Evolutionary conservation across 2,797 vertebrate genomes (phyloP).

Genomic region (Tiaroga cobitis): DNA sequence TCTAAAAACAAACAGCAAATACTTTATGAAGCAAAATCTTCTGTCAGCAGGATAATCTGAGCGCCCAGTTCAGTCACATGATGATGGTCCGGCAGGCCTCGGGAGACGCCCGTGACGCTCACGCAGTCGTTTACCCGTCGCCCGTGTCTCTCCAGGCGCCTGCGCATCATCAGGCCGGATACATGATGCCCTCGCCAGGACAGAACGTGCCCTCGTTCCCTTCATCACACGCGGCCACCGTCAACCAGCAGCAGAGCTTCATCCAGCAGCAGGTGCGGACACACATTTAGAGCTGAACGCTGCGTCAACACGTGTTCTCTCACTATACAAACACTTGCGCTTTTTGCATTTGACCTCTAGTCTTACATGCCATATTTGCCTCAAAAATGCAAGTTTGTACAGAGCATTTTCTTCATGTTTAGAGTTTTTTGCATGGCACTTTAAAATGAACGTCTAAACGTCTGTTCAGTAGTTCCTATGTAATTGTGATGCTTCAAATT

Average conservation of each 20-base stretch:
- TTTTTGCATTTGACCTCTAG: background rate
- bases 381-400: too few relatives aligned
- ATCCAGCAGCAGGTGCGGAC: slow-evolving; percentile 88
- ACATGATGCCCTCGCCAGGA: slow-evolving; percentile 81
- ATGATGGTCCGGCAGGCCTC: slow-evolving; percentile 87
- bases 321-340: background rate
- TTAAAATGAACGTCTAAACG: background rate
- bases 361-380: background rate
- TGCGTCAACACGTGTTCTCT: background rate
- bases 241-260: slow-evolving; percentile 88
- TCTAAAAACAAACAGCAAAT: background rate
- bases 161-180: slow-evolving; percentile 76
- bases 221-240: slow-evolving; percentile 62
- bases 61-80: slow-evolving; percentile 93
- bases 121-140: slow-evolving; percentile 81
- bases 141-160: slow-evolving; percentile 79
- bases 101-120: slow-evolving; percentile 78
- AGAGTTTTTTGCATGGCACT: too few relatives aligned
- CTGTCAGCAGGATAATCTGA: slow-evolving; percentile 87
- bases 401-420: too few relatives aligned
- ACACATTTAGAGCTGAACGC: slow-evolving; percentile 72
- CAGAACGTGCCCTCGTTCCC: slow-evolving; percentile 76
- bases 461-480: background rate
- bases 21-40: background rate
- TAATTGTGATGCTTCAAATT: background rate